Conservation (phyloP, 2,888 invertebrate genomes). For the Chrysolina americana region DNA sequence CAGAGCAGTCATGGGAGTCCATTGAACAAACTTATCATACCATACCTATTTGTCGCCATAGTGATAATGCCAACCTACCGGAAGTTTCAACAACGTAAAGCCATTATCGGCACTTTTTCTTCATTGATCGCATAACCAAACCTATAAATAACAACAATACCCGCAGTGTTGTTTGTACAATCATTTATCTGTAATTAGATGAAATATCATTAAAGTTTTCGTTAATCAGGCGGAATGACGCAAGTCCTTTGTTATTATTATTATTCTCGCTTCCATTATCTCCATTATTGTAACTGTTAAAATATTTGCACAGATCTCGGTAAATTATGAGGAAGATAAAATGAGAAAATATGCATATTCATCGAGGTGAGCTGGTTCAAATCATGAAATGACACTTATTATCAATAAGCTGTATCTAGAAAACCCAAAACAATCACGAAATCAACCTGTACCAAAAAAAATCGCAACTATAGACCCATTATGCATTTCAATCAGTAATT, state of each 20-base stretch:
- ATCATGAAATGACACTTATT: neutral
- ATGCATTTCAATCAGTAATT: too few species aligned
- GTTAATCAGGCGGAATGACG: conserved; percentile 39
- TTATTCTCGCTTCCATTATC: conserved; percentile 38
- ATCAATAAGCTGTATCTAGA: too few species aligned
- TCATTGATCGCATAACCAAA: conserved; percentile 12
- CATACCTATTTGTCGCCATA: neutral
- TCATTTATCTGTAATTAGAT: conserved; percentile 39
- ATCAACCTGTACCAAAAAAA: too few species aligned
- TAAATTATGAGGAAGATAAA: conserved; percentile 38
- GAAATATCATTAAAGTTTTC: conserved; percentile 38
- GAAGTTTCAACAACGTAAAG: conserved; percentile 6
- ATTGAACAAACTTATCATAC: neutral
- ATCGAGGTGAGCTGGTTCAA: conserved; percentile 7
- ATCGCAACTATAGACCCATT: too few species aligned
- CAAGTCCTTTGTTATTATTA: conserved; percentile 42
- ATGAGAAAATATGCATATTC: neutral
- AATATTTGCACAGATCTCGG: conserved; percentile 45
- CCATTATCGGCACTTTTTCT: conserved; percentile 17
- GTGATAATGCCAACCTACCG: conserved; percentile 8
- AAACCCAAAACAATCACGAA: too few species aligned
- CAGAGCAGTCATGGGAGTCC: neutral
- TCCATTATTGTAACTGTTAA: conserved; percentile 42
- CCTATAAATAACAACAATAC: conserved; percentile 26
- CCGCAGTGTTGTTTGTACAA: conserved; percentile 20